Evolutionary conservation across 2,888 invertebrate species (phyloP).

Genomic region (Epicampocera succincta): DNA sequence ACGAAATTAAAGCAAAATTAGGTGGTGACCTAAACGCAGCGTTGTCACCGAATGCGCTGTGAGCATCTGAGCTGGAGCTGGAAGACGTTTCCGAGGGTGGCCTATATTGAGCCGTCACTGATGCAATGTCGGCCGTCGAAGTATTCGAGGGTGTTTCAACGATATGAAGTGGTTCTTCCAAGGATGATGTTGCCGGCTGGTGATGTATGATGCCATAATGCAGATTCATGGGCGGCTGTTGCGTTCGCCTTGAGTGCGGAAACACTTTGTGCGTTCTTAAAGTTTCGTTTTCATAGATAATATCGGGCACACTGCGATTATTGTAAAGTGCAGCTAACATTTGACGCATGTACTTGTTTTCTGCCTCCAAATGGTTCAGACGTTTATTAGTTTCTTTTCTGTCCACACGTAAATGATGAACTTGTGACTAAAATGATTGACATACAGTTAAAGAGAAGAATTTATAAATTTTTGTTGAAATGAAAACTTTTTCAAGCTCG

Average conservation of each 20-base stretch:
- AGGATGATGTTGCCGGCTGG: constrained; percentile 73
- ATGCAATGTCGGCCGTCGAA: constrained; percentile 67
- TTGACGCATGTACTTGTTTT: constrained; percentile 83
- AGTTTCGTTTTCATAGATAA: constrained; percentile 79
- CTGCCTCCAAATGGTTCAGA: constrained; percentile 86
- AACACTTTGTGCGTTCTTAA: constrained; percentile 76
- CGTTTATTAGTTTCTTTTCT: constrained; percentile 87
- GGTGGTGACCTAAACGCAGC: constrained; percentile 71
- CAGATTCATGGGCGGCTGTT: constrained; percentile 76
- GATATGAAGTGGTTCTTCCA: constrained; percentile 73
- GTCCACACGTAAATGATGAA: constrained; percentile 85
- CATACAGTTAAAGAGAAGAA: too few relatives aligned
- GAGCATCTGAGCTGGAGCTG: constrained; percentile 76
- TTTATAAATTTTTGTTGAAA: background rate
- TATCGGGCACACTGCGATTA: constrained; percentile 73
- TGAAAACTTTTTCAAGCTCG: too few relatives aligned
- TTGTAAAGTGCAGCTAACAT: constrained; percentile 78
- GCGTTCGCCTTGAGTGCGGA: constrained; percentile 75
- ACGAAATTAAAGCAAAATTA: constrained; percentile 71
- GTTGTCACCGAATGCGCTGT: constrained; percentile 68
- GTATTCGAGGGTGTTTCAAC: constrained; percentile 67
- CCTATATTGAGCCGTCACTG: constrained; percentile 68
- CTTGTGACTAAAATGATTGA: constrained; percentile 83
- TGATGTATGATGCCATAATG: constrained; percentile 80
- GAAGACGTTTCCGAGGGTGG: constrained; percentile 71